Evolutionary conservation across 1,140 invertebrate species (phyloP).

Genomic region (Drepana arcuata): DNA sequence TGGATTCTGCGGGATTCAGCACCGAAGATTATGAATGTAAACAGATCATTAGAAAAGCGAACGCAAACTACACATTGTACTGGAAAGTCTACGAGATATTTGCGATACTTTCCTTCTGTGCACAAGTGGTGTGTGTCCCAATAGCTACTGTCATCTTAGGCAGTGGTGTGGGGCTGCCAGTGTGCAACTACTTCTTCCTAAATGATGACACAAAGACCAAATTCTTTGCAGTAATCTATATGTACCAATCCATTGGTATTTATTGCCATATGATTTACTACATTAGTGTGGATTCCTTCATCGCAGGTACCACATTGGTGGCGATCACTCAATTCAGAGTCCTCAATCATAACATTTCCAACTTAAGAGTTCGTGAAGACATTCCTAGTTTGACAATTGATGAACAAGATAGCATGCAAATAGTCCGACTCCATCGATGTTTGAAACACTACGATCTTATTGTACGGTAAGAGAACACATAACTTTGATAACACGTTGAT

Average conservation of each 20-base stretch:
- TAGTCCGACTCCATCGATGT: no score
- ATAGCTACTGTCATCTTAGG: not conserved
- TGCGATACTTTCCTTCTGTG: constrained; percentile 6
- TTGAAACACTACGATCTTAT: no score
- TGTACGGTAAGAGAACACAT: constrained; percentile 19
- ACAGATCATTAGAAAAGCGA: constrained; percentile 9
- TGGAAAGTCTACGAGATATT: constrained; percentile 7
- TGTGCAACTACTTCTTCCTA: constrained; percentile 21
- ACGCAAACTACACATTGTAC: constrained; percentile 12
- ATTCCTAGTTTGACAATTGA: no score
- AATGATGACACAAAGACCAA: constrained; percentile 8
- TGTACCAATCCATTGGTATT: constrained; percentile 12
- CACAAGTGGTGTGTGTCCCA: constrained; percentile 6
- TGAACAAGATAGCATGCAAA: no score
- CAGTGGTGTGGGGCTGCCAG: constrained; percentile 3
- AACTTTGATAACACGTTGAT: constrained; percentile 12
- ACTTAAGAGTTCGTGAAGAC: no score
- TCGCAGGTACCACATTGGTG: constrained; percentile 16
- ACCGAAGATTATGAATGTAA: constrained; percentile 7
- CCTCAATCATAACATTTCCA: no score
- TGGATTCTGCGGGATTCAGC: constrained; percentile 15
- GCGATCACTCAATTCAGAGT: constrained; percentile 21
- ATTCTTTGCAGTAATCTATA: constrained; percentile 15
- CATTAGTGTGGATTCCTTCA: constrained; percentile 14
- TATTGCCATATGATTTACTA: constrained; percentile 21